These are phyloP conservation scores for Vollenhovia emeryi DNA, from an alignment of 1,140 invertebrate genomes.

Conservation along the genomic window DNA sequence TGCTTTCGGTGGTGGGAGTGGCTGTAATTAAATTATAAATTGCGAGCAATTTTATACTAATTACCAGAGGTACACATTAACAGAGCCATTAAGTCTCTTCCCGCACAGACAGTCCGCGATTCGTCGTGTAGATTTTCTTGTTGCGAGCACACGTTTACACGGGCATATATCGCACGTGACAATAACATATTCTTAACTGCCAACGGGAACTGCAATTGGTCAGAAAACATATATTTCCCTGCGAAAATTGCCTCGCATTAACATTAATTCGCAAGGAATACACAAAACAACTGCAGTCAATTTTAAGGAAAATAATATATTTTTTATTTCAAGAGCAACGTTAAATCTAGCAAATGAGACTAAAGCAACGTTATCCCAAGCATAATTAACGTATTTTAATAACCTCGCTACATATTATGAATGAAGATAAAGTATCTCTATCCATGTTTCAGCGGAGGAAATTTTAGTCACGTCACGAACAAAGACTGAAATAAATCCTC, in stretches of 20 bases:
- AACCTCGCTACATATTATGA: constrained; percentile 9
- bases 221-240: constrained; percentile 1
- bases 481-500: constrained; percentile 41
- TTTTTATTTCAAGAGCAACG: constrained; percentile 5
- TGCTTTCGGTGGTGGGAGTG: constrained; percentile 52
- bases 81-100: constrained; percentile 49
- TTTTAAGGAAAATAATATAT: background rate
- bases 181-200: constrained; percentile 54
- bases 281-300: background rate
- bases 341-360: constrained; percentile 29
- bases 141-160: constrained; percentile 7
- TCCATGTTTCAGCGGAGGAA: constrained; percentile 1
- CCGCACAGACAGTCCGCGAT: constrained; percentile 17
- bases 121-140: constrained; percentile 43
- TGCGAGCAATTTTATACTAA: constrained; percentile 59
- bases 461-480: constrained; percentile 35
- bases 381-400: constrained; percentile 47
- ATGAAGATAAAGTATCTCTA: constrained; percentile 43
- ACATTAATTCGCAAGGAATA: constrained; percentile 10
- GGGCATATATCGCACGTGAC: constrained; percentile 10
- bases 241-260: background rate
- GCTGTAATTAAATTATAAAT: constrained; percentile 62
- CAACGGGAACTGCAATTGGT: constrained; percentile 24
- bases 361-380: constrained; percentile 10
- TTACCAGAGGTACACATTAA: constrained; percentile 52